Evolutionary conservation across 1,140 invertebrate species (phyloP).

Genomic region (Lordiphosa mommai): DNA sequence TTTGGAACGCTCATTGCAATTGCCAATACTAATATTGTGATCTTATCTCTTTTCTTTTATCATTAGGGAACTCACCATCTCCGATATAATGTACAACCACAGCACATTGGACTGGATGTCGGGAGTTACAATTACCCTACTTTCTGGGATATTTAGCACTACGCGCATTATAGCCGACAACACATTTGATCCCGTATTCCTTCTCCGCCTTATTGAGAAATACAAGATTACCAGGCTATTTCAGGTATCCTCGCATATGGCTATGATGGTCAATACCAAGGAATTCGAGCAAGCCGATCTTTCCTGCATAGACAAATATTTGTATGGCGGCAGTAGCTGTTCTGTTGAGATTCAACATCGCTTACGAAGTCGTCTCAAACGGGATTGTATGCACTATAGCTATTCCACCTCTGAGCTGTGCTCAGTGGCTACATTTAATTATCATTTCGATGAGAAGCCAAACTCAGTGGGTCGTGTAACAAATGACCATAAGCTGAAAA

Average conservation of each 20-base stretch:
- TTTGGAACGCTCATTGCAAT: too few species aligned
- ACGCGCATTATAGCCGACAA: slow-evolving; percentile 10
- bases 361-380: background rate
- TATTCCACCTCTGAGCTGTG: too few species aligned
- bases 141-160: background rate
- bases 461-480: slow-evolving; percentile 48
- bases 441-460: slow-evolving; percentile 45
- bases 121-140: background rate
- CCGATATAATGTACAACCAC: slow-evolving; percentile 7
- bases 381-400: background rate
- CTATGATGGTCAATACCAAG: background rate
- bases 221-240: slow-evolving; percentile 6
- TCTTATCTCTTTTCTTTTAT: background rate
- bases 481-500: slow-evolving; percentile 42
- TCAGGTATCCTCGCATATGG: slow-evolving; percentile 3
- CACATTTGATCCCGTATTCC: background rate
- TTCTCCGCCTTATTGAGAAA: slow-evolving; percentile 1
- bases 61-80: background rate
- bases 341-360: background rate
- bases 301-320: background rate
- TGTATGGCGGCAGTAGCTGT: background rate
- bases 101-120: slow-evolving; percentile 23
- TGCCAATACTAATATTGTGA: too few species aligned
- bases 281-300: background rate
- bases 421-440: too few species aligned